These are phyloP conservation scores for Rhinichthys osculus DNA, from an alignment of 2,797 vertebrate species.

Conservation along the genomic window DNA sequence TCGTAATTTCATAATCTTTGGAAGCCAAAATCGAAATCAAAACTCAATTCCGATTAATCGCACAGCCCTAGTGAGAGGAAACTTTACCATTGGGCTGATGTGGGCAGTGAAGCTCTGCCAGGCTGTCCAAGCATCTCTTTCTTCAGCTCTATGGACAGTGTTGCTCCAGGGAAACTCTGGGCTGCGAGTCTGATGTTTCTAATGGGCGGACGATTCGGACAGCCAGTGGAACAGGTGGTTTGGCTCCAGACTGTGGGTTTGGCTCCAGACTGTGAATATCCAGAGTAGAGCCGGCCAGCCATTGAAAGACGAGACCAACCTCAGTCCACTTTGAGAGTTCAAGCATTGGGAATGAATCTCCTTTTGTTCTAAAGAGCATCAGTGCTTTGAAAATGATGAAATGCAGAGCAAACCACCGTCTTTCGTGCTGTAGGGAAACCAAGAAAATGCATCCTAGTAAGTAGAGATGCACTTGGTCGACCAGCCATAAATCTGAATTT, in stretches of 20 bases:
- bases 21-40: not conserved
- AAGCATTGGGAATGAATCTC: not conserved
- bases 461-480: not conserved
- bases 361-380: not conserved
- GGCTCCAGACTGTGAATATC: no score
- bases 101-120: constrained; percentile 15
- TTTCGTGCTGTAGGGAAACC: not conserved
- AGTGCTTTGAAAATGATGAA: constrained; percentile 17
- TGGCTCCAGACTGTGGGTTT: not conserved
- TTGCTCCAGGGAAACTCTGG: constrained; percentile 20
- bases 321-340: constrained; percentile 1
- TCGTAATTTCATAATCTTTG: no score
- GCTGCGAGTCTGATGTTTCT: constrained; percentile 9
- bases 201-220: not conserved
- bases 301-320: not conserved
- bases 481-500: not conserved
- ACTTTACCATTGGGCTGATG: not conserved
- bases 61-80: not conserved
- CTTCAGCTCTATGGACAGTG: not conserved
- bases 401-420: not conserved
- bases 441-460: not conserved
- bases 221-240: constrained; percentile 23
- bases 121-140: not conserved
- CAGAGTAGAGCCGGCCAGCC: no score
- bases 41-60: not conserved